phyloP scores from a whole-genome alignment of 2,888 invertebrate species.

The Oligia latruncula region DNA sequence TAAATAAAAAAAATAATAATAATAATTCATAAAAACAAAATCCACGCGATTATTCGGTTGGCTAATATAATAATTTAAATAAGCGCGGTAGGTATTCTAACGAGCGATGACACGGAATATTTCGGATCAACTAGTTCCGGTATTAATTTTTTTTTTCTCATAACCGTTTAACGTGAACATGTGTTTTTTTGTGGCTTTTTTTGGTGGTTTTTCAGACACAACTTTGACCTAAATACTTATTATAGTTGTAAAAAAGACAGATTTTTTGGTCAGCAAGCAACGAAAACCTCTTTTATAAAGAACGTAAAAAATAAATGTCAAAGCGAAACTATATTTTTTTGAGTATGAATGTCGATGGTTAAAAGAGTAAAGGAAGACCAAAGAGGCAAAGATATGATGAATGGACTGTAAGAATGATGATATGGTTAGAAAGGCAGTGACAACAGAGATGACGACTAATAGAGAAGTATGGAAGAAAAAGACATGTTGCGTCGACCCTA shows the following conservation, averaged over 20 bases:
- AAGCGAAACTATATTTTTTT: neutral
- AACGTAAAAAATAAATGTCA: neutral
- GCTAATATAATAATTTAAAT: neutral
- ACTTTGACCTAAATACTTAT: constrained; percentile 33
- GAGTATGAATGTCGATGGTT: neutral
- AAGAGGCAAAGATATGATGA: neutral
- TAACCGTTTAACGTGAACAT: constrained; percentile 24
- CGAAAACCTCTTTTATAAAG: neutral
- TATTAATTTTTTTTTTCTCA: constrained; percentile 21
- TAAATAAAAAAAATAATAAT: too few species aligned
- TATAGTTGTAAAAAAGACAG: constrained; percentile 13
- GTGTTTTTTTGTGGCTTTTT: constrained; percentile 22
- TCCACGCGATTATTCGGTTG: too few species aligned
- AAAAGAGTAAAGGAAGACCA: neutral
- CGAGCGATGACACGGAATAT: neutral
- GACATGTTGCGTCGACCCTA: too few species aligned
- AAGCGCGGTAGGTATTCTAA: constrained; percentile 9
- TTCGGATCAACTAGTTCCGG: constrained; percentile 11
- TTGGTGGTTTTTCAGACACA: neutral
- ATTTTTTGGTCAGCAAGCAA: constrained; percentile 27
- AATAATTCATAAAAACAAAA: too few species aligned
- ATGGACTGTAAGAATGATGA: neutral
- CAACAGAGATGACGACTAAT: neutral
- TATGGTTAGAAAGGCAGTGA: neutral
- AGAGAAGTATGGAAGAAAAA: too few species aligned